Base-by-base conservation (phyloP, 2,113 vertebrate genomes). In the Oreochromis spilurus region DNA sequence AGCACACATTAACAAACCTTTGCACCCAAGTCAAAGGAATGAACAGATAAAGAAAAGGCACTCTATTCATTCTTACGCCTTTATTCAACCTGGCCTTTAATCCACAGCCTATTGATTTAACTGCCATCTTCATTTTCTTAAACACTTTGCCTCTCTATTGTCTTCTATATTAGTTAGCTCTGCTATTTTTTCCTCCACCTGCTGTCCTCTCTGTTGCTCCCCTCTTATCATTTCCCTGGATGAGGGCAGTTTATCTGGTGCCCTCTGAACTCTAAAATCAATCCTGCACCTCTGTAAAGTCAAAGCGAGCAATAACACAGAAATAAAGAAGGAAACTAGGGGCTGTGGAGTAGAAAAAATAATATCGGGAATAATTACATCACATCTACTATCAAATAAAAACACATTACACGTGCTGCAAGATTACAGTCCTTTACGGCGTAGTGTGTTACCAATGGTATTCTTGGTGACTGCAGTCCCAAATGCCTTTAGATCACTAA, bases 51-150 rank as follows among this genome's bases (percentile, higher is more conserved):
- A 70, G 75, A 85, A 94, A 89, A 87, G 67, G 75, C 83, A 72
- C 77, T 83, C 54, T 83, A 24, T 88, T 91, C 79, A 82, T 84
- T 89, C 87, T 11, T 53, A 67, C 31, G 55, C 43, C 55, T 58
- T 81, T 85, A 82, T 91, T 88, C 85, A 79, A 77, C 24, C 55
- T 75, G 75, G 77, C 81, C 88, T 86, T 86, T 92, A 93, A 94
- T 95, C 85, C 91, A 85, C 82, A 86, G 87, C 86, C 78, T 91
- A 96, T 96, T 94, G 93, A 96, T 95, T 95, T 90, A 86, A 93
- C 87, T 89, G 89, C 89, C 91, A 60, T 87, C 81, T 88, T 91
- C 86, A 88, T 93, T 93, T 90, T 90, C 88, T 87, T 86, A 89
- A 92, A 91, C 84, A 78, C 57, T 82, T 83, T 83, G 88, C 67